Evolutionary conservation across 2,113 vertebrate genomes (phyloP).

Genomic region (Dasyurus viverrinus): DNA sequence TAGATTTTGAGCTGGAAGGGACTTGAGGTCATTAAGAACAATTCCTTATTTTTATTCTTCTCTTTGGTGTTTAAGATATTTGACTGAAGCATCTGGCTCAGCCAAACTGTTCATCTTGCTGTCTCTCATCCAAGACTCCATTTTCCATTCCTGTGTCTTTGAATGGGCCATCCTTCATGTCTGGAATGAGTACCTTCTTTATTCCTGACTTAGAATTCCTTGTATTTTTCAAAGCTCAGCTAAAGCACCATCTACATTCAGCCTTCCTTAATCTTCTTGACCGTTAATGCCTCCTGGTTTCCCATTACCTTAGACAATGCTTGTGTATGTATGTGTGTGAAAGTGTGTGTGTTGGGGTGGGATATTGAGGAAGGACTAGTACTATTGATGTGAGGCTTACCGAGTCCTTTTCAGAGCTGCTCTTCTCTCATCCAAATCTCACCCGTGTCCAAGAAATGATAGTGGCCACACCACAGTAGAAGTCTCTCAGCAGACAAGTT

Average conservation of each 20-base stretch:
- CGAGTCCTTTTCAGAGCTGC: not conserved
- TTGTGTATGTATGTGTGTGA: no score
- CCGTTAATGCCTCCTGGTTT: not conserved
- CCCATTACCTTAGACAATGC: not conserved
- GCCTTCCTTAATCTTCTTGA: not conserved
- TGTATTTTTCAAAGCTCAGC: not conserved
- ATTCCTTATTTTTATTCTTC: not conserved
- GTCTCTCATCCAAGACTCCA: not conserved
- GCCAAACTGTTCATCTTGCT: not conserved
- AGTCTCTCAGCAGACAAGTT: not conserved
- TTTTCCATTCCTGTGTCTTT: not conserved
- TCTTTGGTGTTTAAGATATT: not conserved
- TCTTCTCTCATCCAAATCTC: not conserved
- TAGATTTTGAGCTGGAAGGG: not conserved
- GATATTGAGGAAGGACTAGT: not conserved
- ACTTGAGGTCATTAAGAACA: not conserved
- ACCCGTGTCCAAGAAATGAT: not conserved
- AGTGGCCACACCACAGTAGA: not conserved
- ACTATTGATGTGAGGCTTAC: no score
- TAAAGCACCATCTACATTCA: not conserved
- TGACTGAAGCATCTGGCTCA: not conserved
- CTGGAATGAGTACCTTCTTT: not conserved
- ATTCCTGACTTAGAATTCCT: not conserved
- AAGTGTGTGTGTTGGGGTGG: not conserved
- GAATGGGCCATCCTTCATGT: not conserved